phyloP scores from a whole-genome alignment of 2,113 vertebrate species.

The Eulemur rufifrons region DNA sequence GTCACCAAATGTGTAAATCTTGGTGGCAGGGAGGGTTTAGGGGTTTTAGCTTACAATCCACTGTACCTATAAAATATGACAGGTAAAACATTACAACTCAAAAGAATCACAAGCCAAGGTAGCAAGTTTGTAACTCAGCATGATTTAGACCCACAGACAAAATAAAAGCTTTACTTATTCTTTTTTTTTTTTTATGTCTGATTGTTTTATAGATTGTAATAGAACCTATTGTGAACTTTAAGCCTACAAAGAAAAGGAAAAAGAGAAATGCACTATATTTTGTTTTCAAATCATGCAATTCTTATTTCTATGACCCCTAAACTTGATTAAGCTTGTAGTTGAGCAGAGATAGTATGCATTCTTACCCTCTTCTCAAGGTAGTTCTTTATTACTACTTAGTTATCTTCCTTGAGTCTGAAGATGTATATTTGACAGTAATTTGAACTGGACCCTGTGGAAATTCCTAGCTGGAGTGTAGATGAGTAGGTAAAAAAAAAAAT shows the following conservation, averaged over 20 bases:
- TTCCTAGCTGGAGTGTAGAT: neutral
- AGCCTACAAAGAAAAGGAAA: neutral
- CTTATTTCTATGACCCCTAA: neutral
- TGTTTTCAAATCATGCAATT: neutral
- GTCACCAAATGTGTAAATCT: neutral
- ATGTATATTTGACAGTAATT: neutral
- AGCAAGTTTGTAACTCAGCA: neutral
- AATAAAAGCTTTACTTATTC: neutral
- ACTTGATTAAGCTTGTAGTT: neutral
- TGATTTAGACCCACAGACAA: neutral
- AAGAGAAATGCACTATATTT: constrained; percentile 35
- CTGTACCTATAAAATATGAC: neutral
- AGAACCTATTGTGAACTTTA: neutral
- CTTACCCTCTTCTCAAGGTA: neutral
- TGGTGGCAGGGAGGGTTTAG: neutral
- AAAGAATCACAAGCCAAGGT: neutral
- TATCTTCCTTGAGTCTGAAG: neutral
- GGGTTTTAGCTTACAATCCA: neutral
- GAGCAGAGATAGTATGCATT: neutral
- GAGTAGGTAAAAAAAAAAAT: neutral
- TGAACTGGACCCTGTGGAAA: neutral
- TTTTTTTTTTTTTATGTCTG: neutral
- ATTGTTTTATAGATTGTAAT: neutral
- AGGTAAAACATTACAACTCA: neutral
- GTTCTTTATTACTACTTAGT: constrained; percentile 32